A percentile compares a stretch with the other conserved stretches of the same genome.
Evolutionary conservation across 2,113 vertebrate genomes (phyloP).

Genomic region (Sinocyclocheilus rhinocerous): DNA sequence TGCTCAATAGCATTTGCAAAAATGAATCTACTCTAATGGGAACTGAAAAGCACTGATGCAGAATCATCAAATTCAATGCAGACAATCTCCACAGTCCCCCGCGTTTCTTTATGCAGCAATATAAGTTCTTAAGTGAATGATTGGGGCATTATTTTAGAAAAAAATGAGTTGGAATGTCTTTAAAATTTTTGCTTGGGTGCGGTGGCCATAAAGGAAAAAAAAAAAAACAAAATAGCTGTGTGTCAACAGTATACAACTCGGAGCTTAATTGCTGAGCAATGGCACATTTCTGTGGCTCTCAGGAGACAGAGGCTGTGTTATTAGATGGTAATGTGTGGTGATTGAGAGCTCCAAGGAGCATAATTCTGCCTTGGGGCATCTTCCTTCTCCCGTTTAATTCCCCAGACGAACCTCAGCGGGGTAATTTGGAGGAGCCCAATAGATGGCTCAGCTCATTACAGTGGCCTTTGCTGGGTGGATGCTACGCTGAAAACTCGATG

Average conservation of each 20-base stretch:
- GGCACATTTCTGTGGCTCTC: slow-evolving; percentile 57
- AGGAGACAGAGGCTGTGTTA: slow-evolving; percentile 51
- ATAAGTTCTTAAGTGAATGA: not conserved
- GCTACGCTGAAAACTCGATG: slow-evolving; percentile 53
- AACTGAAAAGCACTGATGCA: not conserved
- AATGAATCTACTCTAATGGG: not conserved
- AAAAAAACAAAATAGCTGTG: slow-evolving; percentile 13
- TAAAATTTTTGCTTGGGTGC: not conserved
- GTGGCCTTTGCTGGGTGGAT: slow-evolving; percentile 57
- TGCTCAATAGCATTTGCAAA: not conserved
- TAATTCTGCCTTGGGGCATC: slow-evolving; percentile 63
- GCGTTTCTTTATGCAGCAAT: not conserved
- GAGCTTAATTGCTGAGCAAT: slow-evolving; percentile 66
- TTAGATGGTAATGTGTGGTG: slow-evolving; percentile 67
- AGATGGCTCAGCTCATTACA: slow-evolving; percentile 66
- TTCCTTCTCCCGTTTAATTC: slow-evolving; percentile 50
- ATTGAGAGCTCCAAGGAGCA: slow-evolving; percentile 69
- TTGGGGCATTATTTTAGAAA: not conserved
- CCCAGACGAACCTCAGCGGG: slow-evolving; percentile 51
- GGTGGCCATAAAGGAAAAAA: not conserved
- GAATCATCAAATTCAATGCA: not conserved
- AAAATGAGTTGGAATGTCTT: not conserved
- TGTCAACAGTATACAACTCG: slow-evolving; percentile 54
- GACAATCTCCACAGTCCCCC: not conserved
- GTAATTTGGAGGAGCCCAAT: slow-evolving; percentile 63